These are phyloP conservation scores for Ladona fulva DNA, from an alignment of 1,140 invertebrate species.

Conservation along the genomic window DNA sequence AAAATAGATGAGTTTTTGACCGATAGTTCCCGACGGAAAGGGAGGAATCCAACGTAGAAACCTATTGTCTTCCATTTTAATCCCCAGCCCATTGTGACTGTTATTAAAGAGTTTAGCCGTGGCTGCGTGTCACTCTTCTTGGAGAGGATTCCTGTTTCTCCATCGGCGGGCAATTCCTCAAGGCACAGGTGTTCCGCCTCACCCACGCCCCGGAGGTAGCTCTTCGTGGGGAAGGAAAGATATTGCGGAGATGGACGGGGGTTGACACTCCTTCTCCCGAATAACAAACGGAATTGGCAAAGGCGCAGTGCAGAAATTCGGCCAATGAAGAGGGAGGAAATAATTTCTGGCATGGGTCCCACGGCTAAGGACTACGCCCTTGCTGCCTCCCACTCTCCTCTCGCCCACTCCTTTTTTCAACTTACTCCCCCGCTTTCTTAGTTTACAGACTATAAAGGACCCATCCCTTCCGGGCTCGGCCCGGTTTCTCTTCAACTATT, in stretches of 20 bases:
- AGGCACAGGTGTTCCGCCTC: background rate
- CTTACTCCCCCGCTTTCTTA: background rate
- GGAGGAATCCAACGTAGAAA: too few relatives aligned
- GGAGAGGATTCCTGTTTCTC: background rate
- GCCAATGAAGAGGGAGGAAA: background rate
- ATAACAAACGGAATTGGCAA: conserved; percentile 9
- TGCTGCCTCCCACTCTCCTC: background rate
- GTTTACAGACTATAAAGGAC: too few relatives aligned
- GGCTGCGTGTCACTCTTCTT: background rate
- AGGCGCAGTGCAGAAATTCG: background rate
- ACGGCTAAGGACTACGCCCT: background rate
- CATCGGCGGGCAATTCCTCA: background rate
- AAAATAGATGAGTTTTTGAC: too few relatives aligned
- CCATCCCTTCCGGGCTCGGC: background rate
- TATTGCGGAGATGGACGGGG: background rate
- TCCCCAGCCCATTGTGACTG: background rate
- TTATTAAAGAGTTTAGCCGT: background rate
- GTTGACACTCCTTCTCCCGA: background rate
- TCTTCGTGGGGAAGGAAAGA: background rate
- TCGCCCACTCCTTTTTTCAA: background rate
- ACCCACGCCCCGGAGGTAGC: background rate
- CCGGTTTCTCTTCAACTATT: too few relatives aligned
- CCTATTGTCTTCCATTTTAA: too few relatives aligned
- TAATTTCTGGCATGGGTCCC: background rate
- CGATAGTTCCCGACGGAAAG: too few relatives aligned